Base-by-base conservation (phyloP, 2,888 invertebrate genomes). In the Leptinotarsa haldemani region DNA sequence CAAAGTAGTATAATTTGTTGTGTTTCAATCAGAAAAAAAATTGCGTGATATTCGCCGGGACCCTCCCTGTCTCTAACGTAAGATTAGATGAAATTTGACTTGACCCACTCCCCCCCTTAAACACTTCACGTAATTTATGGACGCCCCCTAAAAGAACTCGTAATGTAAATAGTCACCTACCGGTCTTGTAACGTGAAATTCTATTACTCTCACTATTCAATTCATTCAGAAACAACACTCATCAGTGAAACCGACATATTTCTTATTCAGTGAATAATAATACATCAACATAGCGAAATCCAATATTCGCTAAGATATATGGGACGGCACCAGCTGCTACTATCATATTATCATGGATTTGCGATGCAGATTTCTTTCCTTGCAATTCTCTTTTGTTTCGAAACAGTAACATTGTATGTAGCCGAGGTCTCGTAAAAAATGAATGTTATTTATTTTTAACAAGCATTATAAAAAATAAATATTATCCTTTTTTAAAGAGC, bases 361-460 rank as follows among this genome's bases (percentile, higher is more conserved):
- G 75, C 75, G 78, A 79, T 80, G 80, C 78, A 79, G 78, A 79
- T 79, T 78, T 77, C 78, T 75, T 75, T 76, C 74, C 74, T 50
- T 74, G 56, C 76, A 73, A 58, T 69, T 77, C 77, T 73, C 77
- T 75, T 78, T 76, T 77, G 77, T 77, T 77, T 75, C 68, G n/a
- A 63, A 18, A 72, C 72, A 67, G 67, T 75, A 68, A 68, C 72
- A 58, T 66, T 69, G 63, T 40, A 40, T 40, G 40, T 69, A 64
- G 63, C 66, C 66, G 70, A 50, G 64, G 64, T 22, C 70, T 68
- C 65, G 64, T 75, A 70, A 73, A 73, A 73, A 75, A 70, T 73
- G 58, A 13, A 56, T 22, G 56, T 22, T 25, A 56, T 56, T 15
- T 20, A 56, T 56, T 56, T 56, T 56, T 22, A 56, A 56, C 22